Evolutionary conservation across 1,140 invertebrate genomes (phyloP).

Genomic region (Campoletis sonorensis): DNA sequence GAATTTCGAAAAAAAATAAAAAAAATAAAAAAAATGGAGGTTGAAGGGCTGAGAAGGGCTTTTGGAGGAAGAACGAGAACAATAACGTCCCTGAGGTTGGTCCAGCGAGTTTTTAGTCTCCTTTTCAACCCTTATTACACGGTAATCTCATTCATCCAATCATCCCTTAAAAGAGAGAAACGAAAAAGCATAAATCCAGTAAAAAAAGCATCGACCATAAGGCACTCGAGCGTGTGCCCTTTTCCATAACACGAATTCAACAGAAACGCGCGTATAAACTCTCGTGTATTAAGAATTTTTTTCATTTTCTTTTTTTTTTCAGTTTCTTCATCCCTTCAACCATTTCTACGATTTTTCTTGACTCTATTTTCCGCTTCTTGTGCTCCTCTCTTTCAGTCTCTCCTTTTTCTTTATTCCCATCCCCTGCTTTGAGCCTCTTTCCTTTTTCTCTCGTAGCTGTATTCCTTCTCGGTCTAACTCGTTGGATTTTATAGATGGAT

Average conservation of each 20-base stretch:
- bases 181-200: conserved; percentile 12
- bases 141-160: conserved; percentile 45
- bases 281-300: conserved; percentile 28
- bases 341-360: conserved; percentile 37
- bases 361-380: conserved; percentile 33
- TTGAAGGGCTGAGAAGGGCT: not conserved
- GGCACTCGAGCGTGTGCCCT: not conserved
- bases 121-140: conserved; percentile 14
- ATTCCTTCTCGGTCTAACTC: conserved; percentile 51
- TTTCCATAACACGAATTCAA: conserved; percentile 33
- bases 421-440: not conserved
- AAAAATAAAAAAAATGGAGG: not conserved
- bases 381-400: conserved; percentile 42
- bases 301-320: conserved; percentile 12
- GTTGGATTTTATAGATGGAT: conserved; percentile 68
- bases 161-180: conserved; percentile 31
- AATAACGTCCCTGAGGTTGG: conserved; percentile 14
- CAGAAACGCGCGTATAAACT: conserved; percentile 7
- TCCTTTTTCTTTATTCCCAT: conserved; percentile 12
- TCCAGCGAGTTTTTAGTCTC: conserved; percentile 27
- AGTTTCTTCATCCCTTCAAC: not conserved
- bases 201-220: not conserved
- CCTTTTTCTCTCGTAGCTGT: conserved; percentile 1
- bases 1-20: too few relatives aligned
- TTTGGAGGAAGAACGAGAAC: not conserved